Base-by-base conservation (phyloP, 1,140 invertebrate species). In the Eumaeus atala region DNA sequence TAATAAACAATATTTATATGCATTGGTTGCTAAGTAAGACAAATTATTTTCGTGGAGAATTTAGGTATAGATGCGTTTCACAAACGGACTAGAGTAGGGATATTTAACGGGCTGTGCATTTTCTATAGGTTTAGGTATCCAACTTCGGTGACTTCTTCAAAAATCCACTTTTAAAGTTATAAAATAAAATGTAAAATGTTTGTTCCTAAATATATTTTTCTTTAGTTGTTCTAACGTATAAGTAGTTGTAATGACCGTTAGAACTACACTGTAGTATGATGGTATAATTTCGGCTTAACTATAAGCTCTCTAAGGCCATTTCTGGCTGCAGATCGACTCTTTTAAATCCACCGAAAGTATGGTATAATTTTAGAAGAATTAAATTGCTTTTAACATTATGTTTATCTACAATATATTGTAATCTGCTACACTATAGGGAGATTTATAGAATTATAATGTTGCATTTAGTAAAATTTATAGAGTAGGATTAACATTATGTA, bases 51-150 rank as follows among this genome's bases (percentile, higher is more conserved):
- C 7, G 36, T 50, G 28, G 40, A 44, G 12, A 50, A 37, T 50
- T 40, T 50, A 50, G 17, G 42, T 51, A 51, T 60, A 52, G 57
- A 21, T 53, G 28, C 47, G 51, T 57, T 61, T 49, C 37, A 34
- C 36, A 56, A 51, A 50, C 54, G 21, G 48, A 56, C 54, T 61
- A 65, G 56, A 56, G 50, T 65, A 61, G 53, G 51, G 60, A 74
- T 71, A 68, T 63, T 74, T 76, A 34, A 66, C 70, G 68, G 81
- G 81, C 78, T 84, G 81, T 84, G 81, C 72, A 74, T 76, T 80
- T 78, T 60, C 59, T 64, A 49, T 84, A 81, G 74, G 61, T 67
- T 70, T 80, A 78, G 81, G 72, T 74, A 72, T 56, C 56, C 54
- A 53, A 48, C 37, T 53, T 44, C 42, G 48, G 28, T 28, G 18